These are phyloP conservation scores for Pseudococcus jackbeardsleyi DNA, from an alignment of 2,888 invertebrate genomes.

Conservation along the genomic window DNA sequence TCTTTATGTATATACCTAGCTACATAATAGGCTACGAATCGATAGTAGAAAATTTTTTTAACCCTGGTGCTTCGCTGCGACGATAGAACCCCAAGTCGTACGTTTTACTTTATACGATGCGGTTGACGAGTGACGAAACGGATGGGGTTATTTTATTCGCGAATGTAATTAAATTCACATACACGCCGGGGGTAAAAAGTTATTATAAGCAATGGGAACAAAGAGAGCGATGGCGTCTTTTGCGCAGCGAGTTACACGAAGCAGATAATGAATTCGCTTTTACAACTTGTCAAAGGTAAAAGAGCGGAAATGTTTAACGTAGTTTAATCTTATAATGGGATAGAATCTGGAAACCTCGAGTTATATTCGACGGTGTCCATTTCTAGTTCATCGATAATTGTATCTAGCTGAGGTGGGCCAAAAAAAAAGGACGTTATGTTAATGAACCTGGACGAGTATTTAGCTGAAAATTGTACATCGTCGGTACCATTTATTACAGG, in stretches of 20 bases:
- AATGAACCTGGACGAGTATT: not conserved
- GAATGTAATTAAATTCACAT: not conserved
- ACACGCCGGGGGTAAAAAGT: not conserved
- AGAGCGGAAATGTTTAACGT: conserved; percentile 46
- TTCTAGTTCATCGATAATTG: conserved; percentile 29
- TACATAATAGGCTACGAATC: not conserved
- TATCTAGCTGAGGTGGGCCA: not conserved
- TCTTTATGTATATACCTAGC: not conserved
- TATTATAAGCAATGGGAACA: conserved; percentile 2
- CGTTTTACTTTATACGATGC: not conserved
- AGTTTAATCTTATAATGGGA: conserved; percentile 48
- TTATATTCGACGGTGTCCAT: conserved; percentile 25
- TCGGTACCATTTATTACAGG: too few relatives aligned
- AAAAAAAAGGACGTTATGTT: not conserved
- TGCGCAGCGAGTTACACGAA: not conserved
- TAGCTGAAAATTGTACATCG: not conserved
- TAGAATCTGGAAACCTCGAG: conserved; percentile 2
- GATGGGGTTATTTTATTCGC: not conserved
- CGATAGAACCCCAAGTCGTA: not conserved
- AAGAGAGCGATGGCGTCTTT: not conserved
- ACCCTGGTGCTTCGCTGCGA: not conserved
- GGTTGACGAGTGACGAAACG: not conserved
- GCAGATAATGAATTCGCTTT: conserved; percentile 46
- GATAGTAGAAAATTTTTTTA: not conserved
- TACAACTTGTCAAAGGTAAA: conserved; percentile 49